Base-by-base conservation (phyloP, 2,888 invertebrate genomes). In the Lochmaea crataegi region DNA sequence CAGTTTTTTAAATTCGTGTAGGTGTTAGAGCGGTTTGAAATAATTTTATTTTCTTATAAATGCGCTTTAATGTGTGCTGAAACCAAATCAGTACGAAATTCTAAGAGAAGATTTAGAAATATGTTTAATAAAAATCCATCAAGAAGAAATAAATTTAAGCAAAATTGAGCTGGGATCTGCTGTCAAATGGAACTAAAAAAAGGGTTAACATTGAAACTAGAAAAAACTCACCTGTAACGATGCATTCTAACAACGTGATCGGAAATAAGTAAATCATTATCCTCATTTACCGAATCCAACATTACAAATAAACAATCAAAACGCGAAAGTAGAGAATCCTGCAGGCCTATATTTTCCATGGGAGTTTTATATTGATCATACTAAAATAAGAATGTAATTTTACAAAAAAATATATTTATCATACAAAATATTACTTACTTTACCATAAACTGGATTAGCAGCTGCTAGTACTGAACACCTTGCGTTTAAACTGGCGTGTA, bases 311-410 rank as follows among this genome's bases (percentile, higher is more conserved):
- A 89, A 82, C 99, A 89, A 91, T 99, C 99, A 87, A 99, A 99
- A 90, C 99, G 97, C 0, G 99, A 99, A 51, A 99, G 89, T 76
- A 99, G 86, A 0, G 98, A 98, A 88, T 98, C 98, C 88, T 99
- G 99, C 56, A 99, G 90, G 0, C 98, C 99, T 83, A 99, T 99
- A 88, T 99, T 99, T 87, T 99, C 99, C 99, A 99, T 99, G 0
- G 99, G 99, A 0, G 98, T 96, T 88, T 98, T 99, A 88, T 97
- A 99, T 84, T 97, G 97, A 88, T 99, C 97, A 84, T 99, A 99
- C 94, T 97, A 87, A 5, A 88, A 87, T 75, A 68, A 73, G 2
- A 76, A 58, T 32, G 9, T 53, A n/a, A 26, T 65, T 22, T 51
- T 53, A 32, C 11, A 16, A 45, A n/a, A 58, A 7, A 51, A 26